These are phyloP conservation scores for Balearica regulorum DNA, from an alignment of 2,797 vertebrate species.

Conservation along the genomic window DNA sequence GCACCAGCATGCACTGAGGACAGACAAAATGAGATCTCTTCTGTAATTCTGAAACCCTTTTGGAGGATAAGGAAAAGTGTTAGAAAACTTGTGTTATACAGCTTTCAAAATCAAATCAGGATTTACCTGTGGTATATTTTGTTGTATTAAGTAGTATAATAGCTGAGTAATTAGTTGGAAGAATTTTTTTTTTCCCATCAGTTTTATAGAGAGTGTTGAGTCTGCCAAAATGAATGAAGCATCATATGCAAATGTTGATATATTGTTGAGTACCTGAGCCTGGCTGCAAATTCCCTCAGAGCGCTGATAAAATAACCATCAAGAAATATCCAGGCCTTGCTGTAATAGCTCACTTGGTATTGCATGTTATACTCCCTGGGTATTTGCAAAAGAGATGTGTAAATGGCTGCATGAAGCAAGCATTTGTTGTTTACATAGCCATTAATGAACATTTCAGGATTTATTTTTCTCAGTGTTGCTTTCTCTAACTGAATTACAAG, in stretches of 20 bases:
- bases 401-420: background rate
- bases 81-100: background rate
- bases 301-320: background rate
- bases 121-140: background rate
- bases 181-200: background rate
- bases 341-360: background rate
- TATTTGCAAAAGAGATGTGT: background rate
- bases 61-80: background rate
- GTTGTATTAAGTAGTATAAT: background rate
- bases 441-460: background rate
- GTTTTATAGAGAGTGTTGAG: background rate
- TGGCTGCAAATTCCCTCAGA: background rate
- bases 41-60: background rate
- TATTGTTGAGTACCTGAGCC: background rate
- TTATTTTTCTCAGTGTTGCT: background rate
- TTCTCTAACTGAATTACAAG: constrained; percentile 23
- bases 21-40: background rate
- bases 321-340: background rate
- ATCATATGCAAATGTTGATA: background rate
- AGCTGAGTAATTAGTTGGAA: background rate
- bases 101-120: background rate
- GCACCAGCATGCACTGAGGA: background rate
- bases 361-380: background rate
- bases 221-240: background rate
- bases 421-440: background rate